Conservation (phyloP, 2,797 vertebrate species). For the Chrysocyon brachyurus region DNA sequence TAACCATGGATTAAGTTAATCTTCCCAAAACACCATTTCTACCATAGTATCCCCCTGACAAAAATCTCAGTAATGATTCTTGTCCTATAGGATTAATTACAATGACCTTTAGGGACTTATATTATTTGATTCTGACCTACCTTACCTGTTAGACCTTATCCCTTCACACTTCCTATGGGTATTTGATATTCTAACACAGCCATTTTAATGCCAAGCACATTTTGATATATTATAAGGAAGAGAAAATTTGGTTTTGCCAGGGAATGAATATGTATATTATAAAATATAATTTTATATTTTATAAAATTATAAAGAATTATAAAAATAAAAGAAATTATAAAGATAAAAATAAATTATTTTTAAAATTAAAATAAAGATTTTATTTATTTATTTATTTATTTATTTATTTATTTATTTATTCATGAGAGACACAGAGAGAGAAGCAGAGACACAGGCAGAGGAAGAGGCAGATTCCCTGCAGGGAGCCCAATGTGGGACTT, state of each 20-base stretch:
- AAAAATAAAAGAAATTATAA: too few relatives aligned
- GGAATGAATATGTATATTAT: neutral
- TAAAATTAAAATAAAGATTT: too few relatives aligned
- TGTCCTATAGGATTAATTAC: slow-evolving; percentile 7
- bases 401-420: too few relatives aligned
- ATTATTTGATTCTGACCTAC: neutral
- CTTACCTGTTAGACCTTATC: neutral
- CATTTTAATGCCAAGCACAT: neutral
- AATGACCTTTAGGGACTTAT: neutral
- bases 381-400: too few relatives aligned
- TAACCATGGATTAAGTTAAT: slow-evolving; percentile 30
- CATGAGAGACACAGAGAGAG: too few relatives aligned
- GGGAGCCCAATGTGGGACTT: too few relatives aligned
- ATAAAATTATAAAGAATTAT: too few relatives aligned
- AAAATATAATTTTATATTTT: too few relatives aligned
- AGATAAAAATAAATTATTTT: too few relatives aligned
- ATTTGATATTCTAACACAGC: neutral
- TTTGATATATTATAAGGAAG: neutral
- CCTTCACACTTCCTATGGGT: neutral
- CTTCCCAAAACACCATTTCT: neutral
- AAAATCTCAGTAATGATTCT: neutral
- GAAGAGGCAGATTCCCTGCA: too few relatives aligned
- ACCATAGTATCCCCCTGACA: neutral
- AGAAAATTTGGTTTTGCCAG: neutral
- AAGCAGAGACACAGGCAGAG: too few relatives aligned